Base-by-base conservation (phyloP, 1,140 invertebrate genomes). In the Lordiphosa stackelbergi region DNA sequence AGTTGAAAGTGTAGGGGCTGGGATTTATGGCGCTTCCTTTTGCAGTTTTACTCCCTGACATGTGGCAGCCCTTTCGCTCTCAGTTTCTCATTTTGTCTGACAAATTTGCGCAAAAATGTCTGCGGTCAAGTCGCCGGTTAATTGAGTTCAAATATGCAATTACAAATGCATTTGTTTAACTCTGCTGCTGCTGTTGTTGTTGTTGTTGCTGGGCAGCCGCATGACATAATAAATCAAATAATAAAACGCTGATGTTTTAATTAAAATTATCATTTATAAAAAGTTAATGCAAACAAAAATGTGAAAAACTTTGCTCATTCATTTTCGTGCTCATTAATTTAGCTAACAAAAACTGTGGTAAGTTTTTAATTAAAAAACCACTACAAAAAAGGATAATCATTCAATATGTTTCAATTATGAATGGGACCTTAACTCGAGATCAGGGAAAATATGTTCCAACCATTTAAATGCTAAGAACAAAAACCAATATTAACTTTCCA, bases 141-240 rank as follows among this genome's bases (percentile, higher is more conserved):
- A 77, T 77, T 77, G 73, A 77, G 73, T 73, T 77, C 69, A 77
- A 77, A 77, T 78, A 77, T 73, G 73, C 73, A 78, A 73, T 77
- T 73, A 73, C 59, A 74, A 59, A 78, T 73, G 63, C 59, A 64
- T 77, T 72, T 73, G 63, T 68, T 68, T 65, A 43, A 40, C 49
- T 47, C 69, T 36, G 31, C 28, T 31, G 34, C 24, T 47, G 43
- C 46, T 28, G 37, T n/a, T 9, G 9, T 42, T 56, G 38, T 13
- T 43, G 55, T 53, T 73, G 72, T 52, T 65, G 54, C 34, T 13
- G 45, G 46, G 28, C 24, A 54, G 48, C 64, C 66, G 58, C 41
- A 49, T 16, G 37, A 35, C 37, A 31, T 55, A 63, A 79, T 78
- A 79, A 79, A 79, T 78, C 74, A 73, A 70, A 73, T 70, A 69